Conservation (phyloP, 2,888 invertebrate genomes). For the Agrochola litura region DNA sequence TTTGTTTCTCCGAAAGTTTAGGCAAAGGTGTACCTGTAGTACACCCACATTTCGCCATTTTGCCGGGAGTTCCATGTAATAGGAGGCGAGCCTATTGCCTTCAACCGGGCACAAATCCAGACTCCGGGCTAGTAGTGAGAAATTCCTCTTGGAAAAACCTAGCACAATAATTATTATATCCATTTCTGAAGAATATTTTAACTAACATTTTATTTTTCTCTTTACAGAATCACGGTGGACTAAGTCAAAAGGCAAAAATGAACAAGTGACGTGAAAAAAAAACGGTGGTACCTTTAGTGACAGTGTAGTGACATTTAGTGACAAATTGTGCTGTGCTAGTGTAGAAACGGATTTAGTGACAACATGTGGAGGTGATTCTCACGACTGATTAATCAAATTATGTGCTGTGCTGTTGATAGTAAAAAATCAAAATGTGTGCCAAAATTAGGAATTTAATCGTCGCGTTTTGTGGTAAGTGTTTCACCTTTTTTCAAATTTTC, state of each 20-base stretch:
- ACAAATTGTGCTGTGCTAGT: slow-evolving; percentile 68
- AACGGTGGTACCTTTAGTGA: slow-evolving; percentile 52
- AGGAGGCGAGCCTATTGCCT: too few relatives aligned
- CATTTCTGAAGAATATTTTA: not conserved
- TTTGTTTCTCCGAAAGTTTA: too few relatives aligned
- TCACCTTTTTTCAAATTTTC: too few relatives aligned
- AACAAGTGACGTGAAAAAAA: slow-evolving; percentile 47
- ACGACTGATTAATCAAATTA: slow-evolving; percentile 72
- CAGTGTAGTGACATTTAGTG: slow-evolving; percentile 68
- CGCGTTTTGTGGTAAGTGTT: slow-evolving; percentile 82
- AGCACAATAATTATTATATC: too few relatives aligned
- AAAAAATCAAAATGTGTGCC: slow-evolving; percentile 82
- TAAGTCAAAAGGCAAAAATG: slow-evolving; percentile 45
- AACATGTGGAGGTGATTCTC: slow-evolving; percentile 81
- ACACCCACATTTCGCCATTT: too few relatives aligned
- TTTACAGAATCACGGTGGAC: slow-evolving; percentile 48
- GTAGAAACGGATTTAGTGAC: slow-evolving; percentile 64
- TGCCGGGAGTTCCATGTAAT: too few relatives aligned
- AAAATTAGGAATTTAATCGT: slow-evolving; percentile 77
- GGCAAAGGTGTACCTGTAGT: too few relatives aligned
- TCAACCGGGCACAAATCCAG: too few relatives aligned
- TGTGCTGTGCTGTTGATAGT: slow-evolving; percentile 77
- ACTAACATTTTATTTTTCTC: slow-evolving; percentile 49
- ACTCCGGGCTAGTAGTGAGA: too few relatives aligned
- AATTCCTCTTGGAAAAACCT: too few relatives aligned